These are phyloP conservation scores for Epistrophe grossulariae DNA, from an alignment of 2,888 invertebrate species.

Conservation along the genomic window DNA sequence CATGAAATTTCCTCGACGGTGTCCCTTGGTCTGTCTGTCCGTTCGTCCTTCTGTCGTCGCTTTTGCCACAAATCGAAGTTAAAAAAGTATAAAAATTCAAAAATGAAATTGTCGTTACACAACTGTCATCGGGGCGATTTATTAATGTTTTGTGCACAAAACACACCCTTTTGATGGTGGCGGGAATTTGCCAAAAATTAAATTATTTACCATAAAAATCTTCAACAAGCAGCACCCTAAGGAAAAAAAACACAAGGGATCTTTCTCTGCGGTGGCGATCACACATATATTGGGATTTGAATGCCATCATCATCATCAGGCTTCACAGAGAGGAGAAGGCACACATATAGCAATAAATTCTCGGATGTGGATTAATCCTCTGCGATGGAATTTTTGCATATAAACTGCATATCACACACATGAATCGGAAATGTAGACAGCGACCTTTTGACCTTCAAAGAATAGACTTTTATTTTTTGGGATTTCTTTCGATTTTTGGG, in stretches of 20 bases:
- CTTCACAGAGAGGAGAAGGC: constrained; percentile 16
- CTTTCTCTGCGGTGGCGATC: constrained; percentile 45
- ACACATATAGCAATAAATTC: constrained; percentile 57
- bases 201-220: constrained; percentile 70
- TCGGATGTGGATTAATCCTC: constrained; percentile 41
- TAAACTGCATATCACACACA: constrained; percentile 19
- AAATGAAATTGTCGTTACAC: constrained; percentile 72
- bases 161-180: constrained; percentile 66
- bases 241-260: constrained; percentile 28
- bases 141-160: constrained; percentile 38
- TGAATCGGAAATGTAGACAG: constrained; percentile 62
- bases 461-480: constrained; percentile 45
- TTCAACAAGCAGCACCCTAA: constrained; percentile 9
- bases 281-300: constrained; percentile 39
- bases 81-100: constrained; percentile 28
- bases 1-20: constrained; percentile 30
- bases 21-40: background rate
- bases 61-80: background rate
- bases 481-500: constrained; percentile 6
- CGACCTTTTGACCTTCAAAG: constrained; percentile 60
- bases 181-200: constrained; percentile 69
- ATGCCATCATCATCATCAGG: constrained; percentile 41
- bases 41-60: background rate
- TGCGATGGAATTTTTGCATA: constrained; percentile 69
- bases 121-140: constrained; percentile 71